A percentile compares a stretch with the other conserved stretches of the same genome.
Conservation (phyloP, 2,888 invertebrate species). For the Halictus quadricinctus region DNA sequence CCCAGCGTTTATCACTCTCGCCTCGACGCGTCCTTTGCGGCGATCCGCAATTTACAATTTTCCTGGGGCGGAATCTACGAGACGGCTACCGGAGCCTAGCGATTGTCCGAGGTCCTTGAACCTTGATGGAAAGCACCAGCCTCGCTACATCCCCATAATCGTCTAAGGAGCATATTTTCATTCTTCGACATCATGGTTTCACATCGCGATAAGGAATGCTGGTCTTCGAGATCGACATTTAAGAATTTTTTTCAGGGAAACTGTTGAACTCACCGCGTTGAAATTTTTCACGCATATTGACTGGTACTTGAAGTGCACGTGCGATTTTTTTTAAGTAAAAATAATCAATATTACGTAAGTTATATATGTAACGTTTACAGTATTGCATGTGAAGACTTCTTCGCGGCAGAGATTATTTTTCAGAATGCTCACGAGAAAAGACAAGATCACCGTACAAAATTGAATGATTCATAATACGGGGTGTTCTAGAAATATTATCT, state of each 20-base stretch:
- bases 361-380: background rate
- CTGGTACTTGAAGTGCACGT: too few species aligned
- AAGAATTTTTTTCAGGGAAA: too few species aligned
- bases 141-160: background rate
- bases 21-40: background rate
- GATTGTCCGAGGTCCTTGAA: background rate
- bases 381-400: background rate
- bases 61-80: background rate
- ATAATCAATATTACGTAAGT: background rate
- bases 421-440: background rate
- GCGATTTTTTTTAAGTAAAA: background rate
- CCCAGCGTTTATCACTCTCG: slow-evolving; percentile 11
- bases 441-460: background rate
- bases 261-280: too few species aligned
- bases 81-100: background rate
- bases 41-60: slow-evolving; percentile 12
- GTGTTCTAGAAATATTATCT: background rate
- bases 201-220: background rate
- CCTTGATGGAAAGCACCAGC: background rate
- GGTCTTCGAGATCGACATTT: too few species aligned
- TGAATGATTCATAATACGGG: background rate
- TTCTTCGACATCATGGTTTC: background rate
- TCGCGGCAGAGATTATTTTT: background rate
- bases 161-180: background rate
- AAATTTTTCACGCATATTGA: too few species aligned